Evolutionary conservation across 2,888 invertebrate species (phyloP), one percentile per base, ranked within the genome.

Genomic region (Lagria hirta): DNA sequence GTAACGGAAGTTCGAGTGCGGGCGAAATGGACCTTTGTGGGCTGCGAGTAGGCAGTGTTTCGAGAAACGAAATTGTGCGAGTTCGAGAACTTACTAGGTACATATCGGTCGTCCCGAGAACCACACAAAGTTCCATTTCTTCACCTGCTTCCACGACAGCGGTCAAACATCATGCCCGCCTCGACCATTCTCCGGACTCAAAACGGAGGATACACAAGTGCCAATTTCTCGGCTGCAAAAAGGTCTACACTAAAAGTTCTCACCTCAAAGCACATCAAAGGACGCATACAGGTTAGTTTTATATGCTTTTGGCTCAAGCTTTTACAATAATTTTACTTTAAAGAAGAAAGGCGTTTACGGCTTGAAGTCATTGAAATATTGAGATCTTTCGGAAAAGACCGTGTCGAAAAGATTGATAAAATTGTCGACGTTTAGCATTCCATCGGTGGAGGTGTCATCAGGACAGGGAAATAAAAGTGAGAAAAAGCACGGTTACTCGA

Each of bases 1-100:
- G 48, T 43, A 54, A 51, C 71, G 34, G 34, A n/a, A 60, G 56
- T 52, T 60, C 59, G 18, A 55, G 61, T 52, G 64, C 64, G 30
- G 60, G 62, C 48, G 65, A 65, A 42, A 44, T 65, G 57, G 69
- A 70, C 58, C 66, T 73, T 68, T 70, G 73, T 70, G 68, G 74
- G 57, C 75, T 75, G 65, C 61, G 73, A 66, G 53, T 73, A 52
- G 74, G 72, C 65, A 72, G 66, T 69, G 47, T 69, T 40, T 72
- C 71, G 65, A 73, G 70, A 64, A 80, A 77, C 69, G 77, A 80
- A 55, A 79, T 82, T 60, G 80, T 82, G 62, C 76, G 82, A 66
- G 75, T 82, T 57, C 77, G 82, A 57, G 78, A 81, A 54, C 77
- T 84, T 47, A 73, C 75, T 60, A 77, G 80, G 68, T 76, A 81